Percentiles rank a stretch among this genome's conserved stretches.
Evolutionary conservation across 1,140 invertebrate genomes (phyloP).

Genomic region (Armadillidium nasatum): DNA sequence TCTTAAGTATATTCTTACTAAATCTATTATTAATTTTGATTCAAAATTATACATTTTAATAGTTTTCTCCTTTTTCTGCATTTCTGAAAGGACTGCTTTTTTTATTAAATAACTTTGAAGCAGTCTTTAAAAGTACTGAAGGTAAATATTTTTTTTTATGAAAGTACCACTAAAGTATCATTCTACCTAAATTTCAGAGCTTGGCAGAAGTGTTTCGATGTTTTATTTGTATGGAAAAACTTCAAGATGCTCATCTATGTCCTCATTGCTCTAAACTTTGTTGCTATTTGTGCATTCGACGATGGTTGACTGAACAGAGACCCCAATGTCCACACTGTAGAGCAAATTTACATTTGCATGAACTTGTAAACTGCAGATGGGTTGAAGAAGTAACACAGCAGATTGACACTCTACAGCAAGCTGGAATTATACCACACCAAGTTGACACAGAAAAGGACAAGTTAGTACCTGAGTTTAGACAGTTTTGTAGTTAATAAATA

Average conservation of each 20-base stretch:
- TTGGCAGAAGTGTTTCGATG: slow-evolving; percentile 90
- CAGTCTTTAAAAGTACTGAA: no score
- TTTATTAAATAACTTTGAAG: no score
- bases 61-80: no score
- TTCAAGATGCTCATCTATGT: slow-evolving; percentile 85
- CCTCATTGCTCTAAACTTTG: slow-evolving; percentile 91
- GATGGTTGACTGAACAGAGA: slow-evolving; percentile 87
- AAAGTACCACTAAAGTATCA: no score
- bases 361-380: slow-evolving; percentile 91
- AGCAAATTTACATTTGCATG: slow-evolving; percentile 79
- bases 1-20: no score
- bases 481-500: not conserved
- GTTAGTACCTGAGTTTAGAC: slow-evolving; percentile 47
- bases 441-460: slow-evolving; percentile 63
- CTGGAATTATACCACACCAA: slow-evolving; percentile 48
- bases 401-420: slow-evolving; percentile 72
- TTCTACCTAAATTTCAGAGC: slow-evolving; percentile 55
- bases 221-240: slow-evolving; percentile 95
- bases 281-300: slow-evolving; percentile 81
- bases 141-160: no score
- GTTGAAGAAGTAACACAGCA: slow-evolving; percentile 92
- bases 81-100: no score
- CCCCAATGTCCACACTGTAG: slow-evolving; percentile 90
- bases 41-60: no score
- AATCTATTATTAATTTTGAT: no score